These are phyloP conservation scores for Caloenas nicobarica DNA, from an alignment of 2,113 vertebrate genomes.

Conservation along the genomic window DNA sequence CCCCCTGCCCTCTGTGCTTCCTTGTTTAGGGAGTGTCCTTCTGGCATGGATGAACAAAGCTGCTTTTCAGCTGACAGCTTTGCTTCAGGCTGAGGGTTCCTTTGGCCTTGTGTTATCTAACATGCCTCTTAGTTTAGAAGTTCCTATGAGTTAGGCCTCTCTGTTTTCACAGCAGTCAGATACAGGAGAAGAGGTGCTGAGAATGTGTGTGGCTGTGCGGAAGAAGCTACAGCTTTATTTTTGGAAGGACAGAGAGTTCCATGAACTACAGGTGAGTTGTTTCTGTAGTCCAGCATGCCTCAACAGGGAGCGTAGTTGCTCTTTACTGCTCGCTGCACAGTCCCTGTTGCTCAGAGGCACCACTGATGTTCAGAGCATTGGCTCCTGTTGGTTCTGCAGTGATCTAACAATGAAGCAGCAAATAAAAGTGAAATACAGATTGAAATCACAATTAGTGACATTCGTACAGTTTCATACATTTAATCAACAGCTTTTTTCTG, in stretches of 20 bases:
- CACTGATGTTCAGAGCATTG: not conserved
- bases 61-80: not conserved
- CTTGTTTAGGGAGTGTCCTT: not conserved
- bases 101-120: not conserved
- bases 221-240: slow-evolving; percentile 96
- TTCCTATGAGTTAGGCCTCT: not conserved
- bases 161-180: slow-evolving; percentile 78
- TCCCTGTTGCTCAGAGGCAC: not conserved
- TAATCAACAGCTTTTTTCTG: not conserved
- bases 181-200: slow-evolving; percentile 86
- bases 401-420: not conserved
- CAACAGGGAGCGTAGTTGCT: not conserved
- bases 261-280: slow-evolving; percentile 84
- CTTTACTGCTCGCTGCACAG: not conserved
- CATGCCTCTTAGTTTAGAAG: not conserved
- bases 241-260: slow-evolving; percentile 96
- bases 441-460: not conserved
- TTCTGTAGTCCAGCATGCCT: not conserved
- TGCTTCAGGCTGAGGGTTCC: not conserved
- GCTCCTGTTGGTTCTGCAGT: not conserved
- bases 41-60: not conserved
- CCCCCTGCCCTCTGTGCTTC: not conserved
- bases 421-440: not conserved
- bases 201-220: slow-evolving; percentile 95
- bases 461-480: not conserved